These are phyloP conservation scores for Cynodonichthys magdalenae DNA, from an alignment of 2,797 vertebrate genomes.

Conservation along the genomic window DNA sequence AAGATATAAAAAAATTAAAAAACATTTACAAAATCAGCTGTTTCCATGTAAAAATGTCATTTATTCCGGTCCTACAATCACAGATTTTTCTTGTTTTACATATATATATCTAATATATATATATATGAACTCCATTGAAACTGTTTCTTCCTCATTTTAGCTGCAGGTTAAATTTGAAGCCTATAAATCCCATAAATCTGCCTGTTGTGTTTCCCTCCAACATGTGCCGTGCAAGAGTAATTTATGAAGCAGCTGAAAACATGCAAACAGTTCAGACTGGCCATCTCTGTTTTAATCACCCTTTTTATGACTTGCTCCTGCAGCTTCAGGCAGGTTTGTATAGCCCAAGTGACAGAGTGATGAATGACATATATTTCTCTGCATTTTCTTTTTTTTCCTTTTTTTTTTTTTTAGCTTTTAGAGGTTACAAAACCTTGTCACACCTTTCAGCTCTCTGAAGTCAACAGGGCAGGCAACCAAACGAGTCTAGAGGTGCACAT, in stretches of 20 bases:
- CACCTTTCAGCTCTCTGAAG: conserved; percentile 23
- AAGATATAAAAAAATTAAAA: not conserved
- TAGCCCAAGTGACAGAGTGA: not conserved
- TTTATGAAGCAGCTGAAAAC: conserved; percentile 28
- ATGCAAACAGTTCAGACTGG: conserved; percentile 19
- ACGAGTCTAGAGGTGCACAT: conserved; percentile 33
- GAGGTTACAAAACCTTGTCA: conserved; percentile 6
- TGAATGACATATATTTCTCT: conserved; percentile 13
- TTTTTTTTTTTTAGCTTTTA: conserved; percentile 23
- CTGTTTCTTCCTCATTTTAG: conserved; percentile 41
- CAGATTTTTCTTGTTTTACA: conserved; percentile 43
- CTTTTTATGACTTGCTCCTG: conserved; percentile 2
- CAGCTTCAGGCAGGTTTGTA: conserved; percentile 1
- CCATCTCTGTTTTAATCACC: conserved; percentile 14
- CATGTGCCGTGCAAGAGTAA: conserved; percentile 47
- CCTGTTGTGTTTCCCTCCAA: conserved; percentile 61
- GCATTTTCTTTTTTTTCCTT: no score
- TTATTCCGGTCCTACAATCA: conserved; percentile 13
- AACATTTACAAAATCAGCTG: conserved; percentile 1
- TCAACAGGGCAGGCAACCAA: conserved; percentile 1
- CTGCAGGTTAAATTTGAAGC: conserved; percentile 59
- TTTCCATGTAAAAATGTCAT: not conserved
- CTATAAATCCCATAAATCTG: conserved; percentile 63
- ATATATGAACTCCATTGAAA: conserved; percentile 37
- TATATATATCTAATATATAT: no score